phyloP scores from a whole-genome alignment of 2,888 invertebrate species.

The Ptychoptera albimana region DNA sequence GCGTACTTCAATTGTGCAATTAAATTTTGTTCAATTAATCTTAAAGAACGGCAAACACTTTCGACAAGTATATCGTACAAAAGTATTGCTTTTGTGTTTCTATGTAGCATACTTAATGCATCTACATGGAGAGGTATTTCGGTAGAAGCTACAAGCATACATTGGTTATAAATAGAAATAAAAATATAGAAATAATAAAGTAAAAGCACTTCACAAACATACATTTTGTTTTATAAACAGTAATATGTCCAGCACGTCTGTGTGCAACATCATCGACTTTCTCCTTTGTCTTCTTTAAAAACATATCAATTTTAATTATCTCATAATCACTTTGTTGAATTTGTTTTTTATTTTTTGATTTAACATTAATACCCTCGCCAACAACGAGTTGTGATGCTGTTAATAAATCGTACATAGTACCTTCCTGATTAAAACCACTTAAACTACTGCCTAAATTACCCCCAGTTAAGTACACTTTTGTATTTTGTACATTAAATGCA shows the following conservation, averaged over 20 bases:
- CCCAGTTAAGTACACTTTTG: conserved; percentile 48
- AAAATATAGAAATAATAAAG: conserved; percentile 10
- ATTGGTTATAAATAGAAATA: not conserved
- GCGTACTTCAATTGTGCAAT: conserved; percentile 34
- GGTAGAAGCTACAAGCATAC: not conserved
- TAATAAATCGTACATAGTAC: conserved; percentile 36
- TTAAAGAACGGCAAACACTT: conserved; percentile 52
- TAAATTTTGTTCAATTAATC: conserved; percentile 45
- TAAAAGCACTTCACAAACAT: conserved; percentile 15
- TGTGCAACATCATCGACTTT: conserved; percentile 11
- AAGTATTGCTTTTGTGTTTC: conserved; percentile 42
- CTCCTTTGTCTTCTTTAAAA: conserved; percentile 24
- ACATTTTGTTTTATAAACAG: conserved; percentile 14
- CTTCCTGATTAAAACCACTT: conserved; percentile 35
- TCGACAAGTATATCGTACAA: conserved; percentile 61
- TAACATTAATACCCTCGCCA: conserved; percentile 16
- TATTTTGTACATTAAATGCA: conserved; percentile 50
- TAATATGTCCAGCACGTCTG: conserved; percentile 10
- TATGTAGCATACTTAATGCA: conserved; percentile 52
- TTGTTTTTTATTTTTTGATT: conserved; percentile 18
- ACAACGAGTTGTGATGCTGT: conserved; percentile 28
- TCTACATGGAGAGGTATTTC: conserved; percentile 48
- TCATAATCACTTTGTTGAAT: conserved; percentile 21
- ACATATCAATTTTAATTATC: conserved; percentile 22
- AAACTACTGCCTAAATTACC: conserved; percentile 39